These are phyloP conservation scores for Muscicapa comitata DNA, from an alignment of 2,797 vertebrate species.

Conservation along the genomic window DNA sequence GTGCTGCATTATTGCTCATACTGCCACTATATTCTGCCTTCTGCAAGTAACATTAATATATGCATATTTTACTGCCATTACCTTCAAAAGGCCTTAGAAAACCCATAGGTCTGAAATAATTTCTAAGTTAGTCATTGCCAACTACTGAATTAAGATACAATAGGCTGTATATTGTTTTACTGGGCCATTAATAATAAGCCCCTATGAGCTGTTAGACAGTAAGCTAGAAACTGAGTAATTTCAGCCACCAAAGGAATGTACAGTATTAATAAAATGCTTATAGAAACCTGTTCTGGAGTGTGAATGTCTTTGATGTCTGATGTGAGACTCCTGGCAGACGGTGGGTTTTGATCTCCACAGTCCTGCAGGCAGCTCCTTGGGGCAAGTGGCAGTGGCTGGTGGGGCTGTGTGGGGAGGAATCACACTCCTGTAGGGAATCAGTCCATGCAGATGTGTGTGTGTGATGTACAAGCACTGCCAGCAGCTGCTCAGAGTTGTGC, in stretches of 20 bases:
- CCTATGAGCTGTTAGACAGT: conserved; percentile 48
- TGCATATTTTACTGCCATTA: conserved; percentile 66
- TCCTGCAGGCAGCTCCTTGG: background rate
- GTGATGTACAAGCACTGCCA: background rate
- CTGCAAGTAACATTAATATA: conserved; percentile 62
- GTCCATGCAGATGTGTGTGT: fast-evolving
- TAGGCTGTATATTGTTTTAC: conserved; percentile 69
- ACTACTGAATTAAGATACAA: conserved; percentile 64
- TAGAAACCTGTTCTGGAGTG: background rate
- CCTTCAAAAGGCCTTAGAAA: conserved; percentile 65
- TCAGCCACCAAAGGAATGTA: conserved; percentile 46
- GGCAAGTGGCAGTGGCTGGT: background rate
- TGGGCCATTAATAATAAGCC: conserved; percentile 63
- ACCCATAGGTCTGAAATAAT: conserved; percentile 49
- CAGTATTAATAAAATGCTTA: conserved; percentile 25
- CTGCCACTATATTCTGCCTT: conserved; percentile 60
- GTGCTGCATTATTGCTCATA: conserved; percentile 55
- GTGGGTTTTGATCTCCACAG: background rate
- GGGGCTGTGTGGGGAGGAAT: background rate
- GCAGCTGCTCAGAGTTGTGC: background rate
- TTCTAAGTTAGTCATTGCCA: conserved; percentile 55
- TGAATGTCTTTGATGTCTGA: background rate
- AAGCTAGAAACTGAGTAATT: conserved; percentile 21
- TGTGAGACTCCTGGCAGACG: background rate
- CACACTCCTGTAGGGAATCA: fast-evolving